Conservation (phyloP, 2,888 invertebrate species). For the Athalia rosae region DNA sequence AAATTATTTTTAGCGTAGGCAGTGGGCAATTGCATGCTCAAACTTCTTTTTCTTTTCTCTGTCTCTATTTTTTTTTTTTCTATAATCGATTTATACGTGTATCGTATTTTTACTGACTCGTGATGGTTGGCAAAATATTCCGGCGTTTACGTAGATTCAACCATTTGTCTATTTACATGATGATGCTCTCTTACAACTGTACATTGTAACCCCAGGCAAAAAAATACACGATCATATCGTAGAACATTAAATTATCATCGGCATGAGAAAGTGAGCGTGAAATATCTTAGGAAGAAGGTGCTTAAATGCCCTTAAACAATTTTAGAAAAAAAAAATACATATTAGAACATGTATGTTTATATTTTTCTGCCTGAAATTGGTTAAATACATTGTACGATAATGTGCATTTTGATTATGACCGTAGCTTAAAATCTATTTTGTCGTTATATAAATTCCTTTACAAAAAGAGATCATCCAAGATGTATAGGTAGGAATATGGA, state of each 20-base stretch:
- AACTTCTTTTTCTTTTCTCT: conserved; percentile 47
- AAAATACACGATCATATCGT: neutral
- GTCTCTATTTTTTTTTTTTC: conserved; percentile 19
- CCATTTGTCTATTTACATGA: conserved; percentile 60
- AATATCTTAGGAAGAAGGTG: no score
- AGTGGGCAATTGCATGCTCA: conserved; percentile 61
- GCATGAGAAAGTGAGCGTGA: neutral
- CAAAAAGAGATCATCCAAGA: conserved; percentile 37
- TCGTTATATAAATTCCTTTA: conserved; percentile 40
- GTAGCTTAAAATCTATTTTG: conserved; percentile 11
- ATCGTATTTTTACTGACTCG: conserved; percentile 17
- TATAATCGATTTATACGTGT: conserved; percentile 9
- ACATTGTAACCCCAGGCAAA: conserved; percentile 56
- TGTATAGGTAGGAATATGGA: conserved; percentile 24
- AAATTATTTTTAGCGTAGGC: conserved; percentile 61
- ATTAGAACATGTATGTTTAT: neutral
- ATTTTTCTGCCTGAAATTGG: neutral
- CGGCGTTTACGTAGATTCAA: conserved; percentile 49
- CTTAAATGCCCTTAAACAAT: no score
- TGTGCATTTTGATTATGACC: conserved; percentile 38
- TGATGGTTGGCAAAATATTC: conserved; percentile 27
- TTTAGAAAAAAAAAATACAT: neutral
- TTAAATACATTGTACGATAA: conserved; percentile 23
- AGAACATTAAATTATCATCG: conserved; percentile 20
- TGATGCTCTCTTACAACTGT: conserved; percentile 64